These are phyloP conservation scores for Limanda limanda DNA, from an alignment of 2,113 vertebrate genomes.

Conservation along the genomic window DNA sequence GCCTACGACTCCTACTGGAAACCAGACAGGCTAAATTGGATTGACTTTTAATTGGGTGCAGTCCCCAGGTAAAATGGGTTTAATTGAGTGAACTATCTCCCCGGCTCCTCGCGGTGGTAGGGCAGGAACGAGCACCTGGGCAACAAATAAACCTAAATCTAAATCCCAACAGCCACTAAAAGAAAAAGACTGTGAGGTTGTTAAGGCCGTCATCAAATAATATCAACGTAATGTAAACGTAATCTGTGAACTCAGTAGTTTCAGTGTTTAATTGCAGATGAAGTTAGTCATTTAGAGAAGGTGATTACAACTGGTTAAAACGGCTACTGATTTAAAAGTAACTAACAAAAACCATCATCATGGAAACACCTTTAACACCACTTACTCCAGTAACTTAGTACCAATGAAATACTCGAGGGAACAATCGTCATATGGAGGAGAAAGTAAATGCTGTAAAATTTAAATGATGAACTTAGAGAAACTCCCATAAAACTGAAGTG, in stretches of 20 bases:
- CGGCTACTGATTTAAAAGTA: not conserved
- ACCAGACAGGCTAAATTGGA: slow-evolving; percentile 64
- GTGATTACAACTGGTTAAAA: not conserved
- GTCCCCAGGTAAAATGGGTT: slow-evolving; percentile 62
- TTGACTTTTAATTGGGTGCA: slow-evolving; percentile 72
- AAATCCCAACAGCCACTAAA: slow-evolving; percentile 8
- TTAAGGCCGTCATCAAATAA: slow-evolving; percentile 1
- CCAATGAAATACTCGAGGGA: too few relatives aligned
- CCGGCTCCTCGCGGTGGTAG: slow-evolving; percentile 23
- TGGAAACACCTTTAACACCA: too few relatives aligned
- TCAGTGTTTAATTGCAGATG: not conserved
- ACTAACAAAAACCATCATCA: not conserved
- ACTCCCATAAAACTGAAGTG: too few relatives aligned
- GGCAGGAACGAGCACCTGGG: slow-evolving; percentile 16
- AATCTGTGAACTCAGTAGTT: not conserved
- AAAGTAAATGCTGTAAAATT: too few relatives aligned
- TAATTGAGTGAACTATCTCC: slow-evolving; percentile 67
- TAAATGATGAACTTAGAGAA: too few relatives aligned
- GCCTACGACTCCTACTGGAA: slow-evolving; percentile 43
- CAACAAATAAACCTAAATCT: slow-evolving; percentile 37
- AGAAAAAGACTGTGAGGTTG: slow-evolving; percentile 11
- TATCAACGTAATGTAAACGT: not conserved
- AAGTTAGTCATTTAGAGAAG: not conserved
- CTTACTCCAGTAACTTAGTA: not conserved
- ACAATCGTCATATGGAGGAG: too few relatives aligned